These are phyloP conservation scores for Argyresthia albistria DNA, from an alignment of 2,888 invertebrate genomes.

Conservation along the genomic window DNA sequence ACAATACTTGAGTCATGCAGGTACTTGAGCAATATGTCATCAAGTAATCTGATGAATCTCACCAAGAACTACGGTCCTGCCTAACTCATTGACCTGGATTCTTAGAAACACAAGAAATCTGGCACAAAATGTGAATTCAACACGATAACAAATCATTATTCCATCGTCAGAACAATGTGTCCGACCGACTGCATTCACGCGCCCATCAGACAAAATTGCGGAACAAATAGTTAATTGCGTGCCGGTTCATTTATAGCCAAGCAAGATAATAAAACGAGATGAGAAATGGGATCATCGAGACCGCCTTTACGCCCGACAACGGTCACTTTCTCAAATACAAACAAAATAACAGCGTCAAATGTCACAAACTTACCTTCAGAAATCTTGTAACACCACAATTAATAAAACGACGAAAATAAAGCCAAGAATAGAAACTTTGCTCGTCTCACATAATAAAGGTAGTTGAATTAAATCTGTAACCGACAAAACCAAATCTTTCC, in stretches of 20 bases:
- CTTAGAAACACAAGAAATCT: not conserved
- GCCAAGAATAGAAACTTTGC: slow-evolving; percentile 30
- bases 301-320: slow-evolving; percentile 44
- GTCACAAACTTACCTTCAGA: slow-evolving; percentile 55
- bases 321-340: slow-evolving; percentile 63
- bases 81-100: slow-evolving; percentile 12
- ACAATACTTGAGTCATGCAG: too few species aligned
- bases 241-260: slow-evolving; percentile 51
- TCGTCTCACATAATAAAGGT: slow-evolving; percentile 52
- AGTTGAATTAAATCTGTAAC: slow-evolving; percentile 34
- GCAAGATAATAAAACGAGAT: slow-evolving; percentile 37
- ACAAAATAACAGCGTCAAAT: slow-evolving; percentile 48
- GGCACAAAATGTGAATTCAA: not conserved
- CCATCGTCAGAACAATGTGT: not conserved
- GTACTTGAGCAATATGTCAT: too few species aligned
- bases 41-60: too few species aligned
- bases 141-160: not conserved
- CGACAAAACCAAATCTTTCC: slow-evolving; percentile 34
- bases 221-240: slow-evolving; percentile 45
- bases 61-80: too few species aligned
- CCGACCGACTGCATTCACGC: not conserved
- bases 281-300: slow-evolving; percentile 55
- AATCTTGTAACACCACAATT: slow-evolving; percentile 19
- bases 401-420: slow-evolving; percentile 28
- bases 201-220: slow-evolving; percentile 34